phyloP scores from a whole-genome alignment of 2,113 vertebrate genomes.

The Cervus canadensis region DNA sequence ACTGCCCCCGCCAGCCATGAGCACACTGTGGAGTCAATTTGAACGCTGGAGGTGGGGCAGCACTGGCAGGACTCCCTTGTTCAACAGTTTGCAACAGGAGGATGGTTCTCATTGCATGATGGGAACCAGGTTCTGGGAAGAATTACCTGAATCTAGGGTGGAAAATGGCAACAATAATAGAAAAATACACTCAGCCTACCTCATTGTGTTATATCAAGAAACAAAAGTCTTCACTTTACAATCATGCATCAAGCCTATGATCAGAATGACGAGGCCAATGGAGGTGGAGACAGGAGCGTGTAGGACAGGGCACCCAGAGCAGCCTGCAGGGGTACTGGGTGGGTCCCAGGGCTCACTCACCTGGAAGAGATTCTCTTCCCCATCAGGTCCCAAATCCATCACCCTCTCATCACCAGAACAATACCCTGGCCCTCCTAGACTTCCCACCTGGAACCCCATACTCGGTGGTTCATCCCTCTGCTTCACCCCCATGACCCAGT shows the following conservation, averaged over 20 bases:
- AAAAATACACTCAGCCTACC: not conserved
- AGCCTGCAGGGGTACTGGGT: not conserved
- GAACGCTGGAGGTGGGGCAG: not conserved
- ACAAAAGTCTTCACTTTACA: not conserved
- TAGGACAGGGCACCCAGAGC: not conserved
- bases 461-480: not conserved
- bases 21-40: not conserved
- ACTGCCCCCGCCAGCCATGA: not conserved
- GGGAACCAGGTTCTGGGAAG: not conserved
- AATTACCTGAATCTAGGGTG: not conserved
- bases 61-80: not conserved
- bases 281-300: accelerated
- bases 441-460: not conserved
- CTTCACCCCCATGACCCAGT: not conserved
- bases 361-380: not conserved
- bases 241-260: not conserved
- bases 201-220: not conserved
- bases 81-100: not conserved
- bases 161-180: not conserved
- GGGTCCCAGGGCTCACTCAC: not conserved
- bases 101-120: not conserved
- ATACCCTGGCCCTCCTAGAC: not conserved
- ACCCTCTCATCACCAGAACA: not conserved
- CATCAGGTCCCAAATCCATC: not conserved
- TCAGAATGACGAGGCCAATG: not conserved